phyloP scores from a whole-genome alignment of 2,888 invertebrate genomes.

The Melanargia galathea region DNA sequence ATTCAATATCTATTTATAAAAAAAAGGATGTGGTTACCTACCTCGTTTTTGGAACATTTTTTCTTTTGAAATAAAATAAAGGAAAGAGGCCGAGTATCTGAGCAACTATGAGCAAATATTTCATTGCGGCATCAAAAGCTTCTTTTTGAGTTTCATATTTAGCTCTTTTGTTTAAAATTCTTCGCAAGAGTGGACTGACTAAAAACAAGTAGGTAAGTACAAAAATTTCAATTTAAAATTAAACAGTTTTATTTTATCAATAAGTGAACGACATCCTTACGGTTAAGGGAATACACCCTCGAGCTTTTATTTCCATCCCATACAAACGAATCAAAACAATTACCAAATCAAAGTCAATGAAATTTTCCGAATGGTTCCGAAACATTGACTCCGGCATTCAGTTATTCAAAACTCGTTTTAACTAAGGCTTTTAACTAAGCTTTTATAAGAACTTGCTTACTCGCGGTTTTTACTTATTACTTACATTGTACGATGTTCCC shows the following conservation, averaged over 20 bases:
- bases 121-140: constrained; percentile 30
- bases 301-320: too few species aligned
- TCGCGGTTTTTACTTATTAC: neutral
- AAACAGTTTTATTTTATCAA: too few species aligned
- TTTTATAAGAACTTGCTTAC: neutral
- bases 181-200: neutral
- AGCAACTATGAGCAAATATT: constrained; percentile 45
- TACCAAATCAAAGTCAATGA: too few species aligned
- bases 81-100: constrained; percentile 56
- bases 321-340: too few species aligned
- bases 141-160: constrained; percentile 20
- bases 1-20: neutral
- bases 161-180: neutral
- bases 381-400: too few species aligned
- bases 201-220: neutral
- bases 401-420: too few species aligned
- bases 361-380: too few species aligned
- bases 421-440: too few species aligned
- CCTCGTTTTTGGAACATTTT: constrained; percentile 51
- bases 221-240: neutral
- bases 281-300: too few species aligned
- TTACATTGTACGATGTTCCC: neutral
- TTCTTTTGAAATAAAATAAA: constrained; percentile 47
- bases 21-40: constrained; percentile 40
- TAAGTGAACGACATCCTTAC: too few species aligned